These are phyloP conservation scores for Adela reaumurella DNA, from an alignment of 2,888 invertebrate species.

Conservation along the genomic window DNA sequence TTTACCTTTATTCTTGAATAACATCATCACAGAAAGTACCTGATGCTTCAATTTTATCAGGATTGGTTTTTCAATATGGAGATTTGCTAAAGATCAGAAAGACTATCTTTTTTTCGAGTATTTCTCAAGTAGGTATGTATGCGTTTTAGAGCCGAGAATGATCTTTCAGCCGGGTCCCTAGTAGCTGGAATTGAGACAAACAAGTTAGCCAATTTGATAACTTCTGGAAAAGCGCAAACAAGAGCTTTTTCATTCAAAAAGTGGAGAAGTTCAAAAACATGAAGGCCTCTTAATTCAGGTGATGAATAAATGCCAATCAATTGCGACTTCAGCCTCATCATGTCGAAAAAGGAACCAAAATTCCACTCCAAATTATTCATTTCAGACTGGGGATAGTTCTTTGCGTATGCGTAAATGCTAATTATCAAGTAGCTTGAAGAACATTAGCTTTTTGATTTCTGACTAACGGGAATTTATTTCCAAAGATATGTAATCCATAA, in stretches of 20 bases:
- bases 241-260: too few relatives aligned
- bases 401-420: too few relatives aligned
- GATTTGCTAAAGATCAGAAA: neutral
- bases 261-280: conserved; percentile 1
- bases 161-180: neutral
- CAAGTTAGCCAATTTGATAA: neutral
- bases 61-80: too few relatives aligned
- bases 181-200: neutral
- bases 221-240: neutral
- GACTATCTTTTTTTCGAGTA: neutral
- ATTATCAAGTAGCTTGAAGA: too few relatives aligned
- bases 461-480: conserved; percentile 1
- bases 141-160: neutral
- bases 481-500: conserved; percentile 3
- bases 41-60: too few relatives aligned
- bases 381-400: too few relatives aligned
- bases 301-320: conserved; percentile 1
- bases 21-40: too few relatives aligned
- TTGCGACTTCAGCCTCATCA: neutral
- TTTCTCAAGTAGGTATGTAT: neutral
- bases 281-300: conserved; percentile 1
- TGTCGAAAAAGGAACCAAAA: neutral
- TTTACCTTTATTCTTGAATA: too few relatives aligned
- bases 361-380: too few relatives aligned
- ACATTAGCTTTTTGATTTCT: neutral